A percentile compares a stretch with the other conserved stretches of the same genome.
Evolutionary conservation across 2,888 invertebrate species (phyloP).

Genomic region (Agriopis marginaria): DNA sequence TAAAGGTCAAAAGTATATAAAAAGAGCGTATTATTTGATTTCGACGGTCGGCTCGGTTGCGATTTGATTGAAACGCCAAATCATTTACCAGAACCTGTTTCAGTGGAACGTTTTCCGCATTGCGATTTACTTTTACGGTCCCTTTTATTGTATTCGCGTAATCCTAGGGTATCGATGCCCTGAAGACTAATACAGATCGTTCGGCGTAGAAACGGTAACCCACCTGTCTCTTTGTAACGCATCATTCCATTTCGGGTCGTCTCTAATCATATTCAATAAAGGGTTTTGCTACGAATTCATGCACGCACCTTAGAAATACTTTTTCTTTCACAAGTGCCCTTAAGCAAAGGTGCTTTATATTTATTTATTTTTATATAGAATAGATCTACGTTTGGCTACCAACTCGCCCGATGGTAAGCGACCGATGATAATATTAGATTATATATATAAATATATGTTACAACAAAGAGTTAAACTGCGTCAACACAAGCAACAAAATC

Average conservation of each 20-base stretch:
- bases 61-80: conserved; percentile 59
- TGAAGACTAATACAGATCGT: conserved; percentile 29
- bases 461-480: neutral
- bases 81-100: conserved; percentile 55
- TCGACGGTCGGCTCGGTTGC: conserved; percentile 44
- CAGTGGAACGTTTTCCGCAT: conserved; percentile 50
- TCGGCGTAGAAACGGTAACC: conserved; percentile 29
- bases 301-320: conserved; percentile 47
- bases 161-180: conserved; percentile 40
- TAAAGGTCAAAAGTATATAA: conserved; percentile 48
- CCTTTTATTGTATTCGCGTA: conserved; percentile 51
- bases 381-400: no score
- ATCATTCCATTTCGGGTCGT: conserved; percentile 52
- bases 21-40: conserved; percentile 48
- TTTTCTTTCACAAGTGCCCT: conserved; percentile 46
- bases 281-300: conserved; percentile 46
- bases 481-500: neutral
- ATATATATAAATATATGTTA: no score
- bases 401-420: no score
- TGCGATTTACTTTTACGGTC: conserved; percentile 53
- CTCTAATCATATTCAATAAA: conserved; percentile 51
- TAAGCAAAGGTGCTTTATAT: no score
- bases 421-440: no score
- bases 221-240: conserved; percentile 45
- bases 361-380: no score